Base-by-base conservation (phyloP, 2,113 vertebrate species). In the Lipophrys pholis region DNA sequence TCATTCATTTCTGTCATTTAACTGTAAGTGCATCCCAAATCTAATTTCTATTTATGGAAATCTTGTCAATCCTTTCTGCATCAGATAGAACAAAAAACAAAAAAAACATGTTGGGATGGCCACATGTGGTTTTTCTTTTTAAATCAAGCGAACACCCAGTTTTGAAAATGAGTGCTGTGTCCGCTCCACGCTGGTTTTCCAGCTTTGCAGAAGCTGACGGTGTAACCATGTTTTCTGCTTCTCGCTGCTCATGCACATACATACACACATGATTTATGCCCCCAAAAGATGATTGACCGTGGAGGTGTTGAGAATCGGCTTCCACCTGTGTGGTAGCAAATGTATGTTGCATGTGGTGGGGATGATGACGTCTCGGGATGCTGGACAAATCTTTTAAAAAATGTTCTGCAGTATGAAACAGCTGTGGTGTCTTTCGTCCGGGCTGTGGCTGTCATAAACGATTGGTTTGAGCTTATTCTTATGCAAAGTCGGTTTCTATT, bases 271-370 rank as follows among this genome's bases (percentile, higher is more conserved):
- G 21, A 17, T 45, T 64, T 69, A 67, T 63, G 30, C 36, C 56
- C 63, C 39, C 11, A 41, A 39, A 68, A 49, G 50, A 57, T 42
- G n/a, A 51, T 52, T 77, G 54, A 50, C 50, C 46, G 57, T 64
- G 6, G 30, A 58, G 43, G 14, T 39, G 68, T 67, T 53, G 50
- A 49, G 54, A 53, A 43, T 75, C 49, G 11, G 54, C 67, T 46
- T 38, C 50, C 42, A 3, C 40, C 48, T 21, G 36, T 54, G 54
- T 67, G 11, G 41, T 1, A 3, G 45, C 62, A 76, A 74, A 38
- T 60, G 21, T 43, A 64, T 76, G 60, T 58, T 87, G 90, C 84
- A 87, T 89, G 90, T 73, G 63, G 40, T 54, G 45, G n/a, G n/a
- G n/a, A 49, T 35, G 65, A 49, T 49, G 56, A 55, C 8, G 5